Base-by-base conservation (phyloP, 2,888 invertebrate genomes). In the Arge pagana region DNA sequence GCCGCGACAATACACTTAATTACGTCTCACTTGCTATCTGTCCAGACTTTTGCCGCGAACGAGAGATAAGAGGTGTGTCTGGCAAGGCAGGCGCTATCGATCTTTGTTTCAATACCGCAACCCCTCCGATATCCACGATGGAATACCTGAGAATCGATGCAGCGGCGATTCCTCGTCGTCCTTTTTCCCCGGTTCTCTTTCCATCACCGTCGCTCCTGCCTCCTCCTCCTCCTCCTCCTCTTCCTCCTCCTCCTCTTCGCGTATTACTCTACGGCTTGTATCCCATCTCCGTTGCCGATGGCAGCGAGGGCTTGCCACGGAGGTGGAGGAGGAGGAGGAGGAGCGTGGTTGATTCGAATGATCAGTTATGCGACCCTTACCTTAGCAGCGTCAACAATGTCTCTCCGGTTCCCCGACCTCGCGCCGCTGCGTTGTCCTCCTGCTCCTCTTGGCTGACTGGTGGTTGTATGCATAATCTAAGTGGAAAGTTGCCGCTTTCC, bases 331-430 rank as follows among this genome's bases (percentile, higher is more conserved):
- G 4, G 30, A 30, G 16, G n/a, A n/a, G 15, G 30, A 43, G 31
- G 19, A 30, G 43, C 13, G 6, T n/a, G n/a, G 31, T 31, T 43
- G 43, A 43, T 43, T 43, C 43, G 43, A 43, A 43, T 43, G 31
- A 43, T 43, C 43, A 43, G 43, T 43, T 43, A 43, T 43, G 43
- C 43, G 43, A 43, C 43, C 43, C 43, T 43, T 43, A 43, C 30
- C 43, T 43, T 21, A 30, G 3, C 30, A 43, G 43, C 31, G 43
- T 43, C 43, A 43, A 43, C 43, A 43, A 23, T 43, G 43, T 43
- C 43, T 43, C 43, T 31, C 15, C 43, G 31, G 43, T 43, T 43
- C 43, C 43, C 31, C 30, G 43, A 21, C 24, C 31, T 43, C 31
- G 21, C 13, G 33, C 1, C 23, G 39, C 39, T 39, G 24, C 39